Conservation (phyloP, 2,797 vertebrate genomes). For the Merluccius polli region DNA sequence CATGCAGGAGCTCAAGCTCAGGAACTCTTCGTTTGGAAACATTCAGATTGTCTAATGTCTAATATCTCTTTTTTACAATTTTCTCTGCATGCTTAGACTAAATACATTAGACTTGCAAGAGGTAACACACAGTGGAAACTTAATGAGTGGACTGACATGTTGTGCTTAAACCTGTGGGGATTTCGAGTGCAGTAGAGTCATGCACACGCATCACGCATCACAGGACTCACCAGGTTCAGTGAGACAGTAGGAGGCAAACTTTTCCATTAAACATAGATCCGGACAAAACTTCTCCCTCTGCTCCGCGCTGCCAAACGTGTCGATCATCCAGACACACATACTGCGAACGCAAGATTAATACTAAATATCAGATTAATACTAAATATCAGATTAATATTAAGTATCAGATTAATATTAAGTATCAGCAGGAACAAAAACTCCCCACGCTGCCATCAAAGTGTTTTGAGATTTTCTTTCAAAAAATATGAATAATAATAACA, state of each 20-base stretch:
- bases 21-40: background rate
- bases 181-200: background rate
- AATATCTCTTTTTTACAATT: background rate
- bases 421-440: background rate
- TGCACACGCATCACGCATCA: background rate
- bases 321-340: constrained; percentile 98
- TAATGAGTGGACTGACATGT: background rate
- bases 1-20: background rate
- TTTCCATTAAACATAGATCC: constrained; percentile 89
- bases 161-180: background rate
- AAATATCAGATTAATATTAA: too few species aligned
- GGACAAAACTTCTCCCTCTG: constrained; percentile 87
- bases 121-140: background rate
- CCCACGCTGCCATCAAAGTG: background rate
- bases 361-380: background rate
- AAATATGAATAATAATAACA: too few species aligned
- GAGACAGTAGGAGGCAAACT: constrained; percentile 93
- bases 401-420: too few species aligned
- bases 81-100: background rate
- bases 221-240: constrained; percentile 88
- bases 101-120: background rate
- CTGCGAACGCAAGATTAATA: constrained; percentile 61
- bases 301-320: constrained; percentile 84
- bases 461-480: too few species aligned
- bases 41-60: too few species aligned